These are phyloP conservation scores for Rallus limicola DNA, from an alignment of 2,113 vertebrate genomes.

Conservation along the genomic window DNA sequence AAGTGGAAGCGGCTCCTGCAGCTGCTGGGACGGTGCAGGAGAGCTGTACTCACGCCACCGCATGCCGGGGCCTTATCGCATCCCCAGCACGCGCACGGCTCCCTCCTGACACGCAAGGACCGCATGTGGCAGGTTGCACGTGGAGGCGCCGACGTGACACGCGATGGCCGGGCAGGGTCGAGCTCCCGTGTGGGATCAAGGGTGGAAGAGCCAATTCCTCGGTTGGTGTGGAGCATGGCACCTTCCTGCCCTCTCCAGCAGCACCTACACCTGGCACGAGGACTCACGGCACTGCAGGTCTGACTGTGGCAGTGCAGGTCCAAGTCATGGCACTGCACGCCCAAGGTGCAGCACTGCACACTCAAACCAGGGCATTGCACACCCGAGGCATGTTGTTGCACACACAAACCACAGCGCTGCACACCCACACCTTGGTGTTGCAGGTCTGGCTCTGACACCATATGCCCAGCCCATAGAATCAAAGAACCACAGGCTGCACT, in stretches of 20 bases:
- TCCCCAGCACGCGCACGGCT: neutral
- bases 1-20: conserved; percentile 13
- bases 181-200: fast-evolving
- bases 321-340: too few species aligned
- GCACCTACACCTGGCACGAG: neutral
- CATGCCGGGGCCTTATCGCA: neutral
- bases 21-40: neutral
- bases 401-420: fast-evolving
- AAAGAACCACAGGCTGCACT: too few species aligned
- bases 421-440: neutral
- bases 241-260: neutral
- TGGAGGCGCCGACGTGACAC: neutral
- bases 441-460: too few species aligned
- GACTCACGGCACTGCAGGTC: fast-evolving
- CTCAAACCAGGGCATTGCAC: fast-evolving
- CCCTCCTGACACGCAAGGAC: neutral
- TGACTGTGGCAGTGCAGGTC: neutral
- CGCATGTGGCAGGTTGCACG: neutral
- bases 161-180: neutral
- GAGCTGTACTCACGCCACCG: neutral
- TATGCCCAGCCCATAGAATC: too few species aligned
- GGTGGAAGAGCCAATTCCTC: neutral
- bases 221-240: fast-evolving
- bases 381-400: fast-evolving
- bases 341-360: fast-evolving